These are phyloP conservation scores for Spisula subtruncata DNA, from an alignment of 2,888 invertebrate genomes.

Conservation along the genomic window DNA sequence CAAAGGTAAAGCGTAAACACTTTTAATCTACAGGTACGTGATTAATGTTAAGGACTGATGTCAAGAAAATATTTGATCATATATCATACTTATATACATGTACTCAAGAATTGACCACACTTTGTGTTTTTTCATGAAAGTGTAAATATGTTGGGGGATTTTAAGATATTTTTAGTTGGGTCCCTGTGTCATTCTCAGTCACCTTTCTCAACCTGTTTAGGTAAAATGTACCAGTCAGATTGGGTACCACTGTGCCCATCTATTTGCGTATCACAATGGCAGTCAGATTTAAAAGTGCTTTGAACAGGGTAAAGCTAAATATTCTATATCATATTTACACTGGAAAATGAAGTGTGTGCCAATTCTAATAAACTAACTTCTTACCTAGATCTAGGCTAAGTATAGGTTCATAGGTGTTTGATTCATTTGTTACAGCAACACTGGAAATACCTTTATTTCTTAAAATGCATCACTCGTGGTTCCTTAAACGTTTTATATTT, in stretches of 20 bases:
- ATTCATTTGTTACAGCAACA: background rate
- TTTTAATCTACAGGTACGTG: conserved; percentile 19
- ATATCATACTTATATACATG: background rate
- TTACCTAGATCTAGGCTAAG: conserved; percentile 20
- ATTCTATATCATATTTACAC: background rate
- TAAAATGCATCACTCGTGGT: too few relatives aligned
- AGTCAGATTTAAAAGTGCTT: background rate
- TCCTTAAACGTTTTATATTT: too few relatives aligned
- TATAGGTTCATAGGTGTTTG: background rate
- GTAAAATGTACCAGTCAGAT: background rate
- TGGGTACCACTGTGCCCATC: too few relatives aligned
- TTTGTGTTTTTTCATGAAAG: background rate
- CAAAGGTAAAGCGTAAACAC: conserved; percentile 54
- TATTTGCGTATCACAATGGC: background rate
- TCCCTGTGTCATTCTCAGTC: background rate
- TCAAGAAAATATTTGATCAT: background rate
- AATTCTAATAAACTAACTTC: background rate
- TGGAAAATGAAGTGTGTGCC: background rate
- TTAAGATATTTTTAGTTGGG: too few relatives aligned
- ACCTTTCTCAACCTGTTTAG: background rate
- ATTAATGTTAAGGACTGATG: background rate
- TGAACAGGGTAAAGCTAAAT: background rate
- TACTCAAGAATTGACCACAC: conserved; percentile 21
- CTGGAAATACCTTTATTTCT: too few relatives aligned
- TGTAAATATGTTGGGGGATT: background rate